Evolutionary conservation across 2,888 invertebrate genomes (phyloP).

Genomic region (Sussaba pulchella): DNA sequence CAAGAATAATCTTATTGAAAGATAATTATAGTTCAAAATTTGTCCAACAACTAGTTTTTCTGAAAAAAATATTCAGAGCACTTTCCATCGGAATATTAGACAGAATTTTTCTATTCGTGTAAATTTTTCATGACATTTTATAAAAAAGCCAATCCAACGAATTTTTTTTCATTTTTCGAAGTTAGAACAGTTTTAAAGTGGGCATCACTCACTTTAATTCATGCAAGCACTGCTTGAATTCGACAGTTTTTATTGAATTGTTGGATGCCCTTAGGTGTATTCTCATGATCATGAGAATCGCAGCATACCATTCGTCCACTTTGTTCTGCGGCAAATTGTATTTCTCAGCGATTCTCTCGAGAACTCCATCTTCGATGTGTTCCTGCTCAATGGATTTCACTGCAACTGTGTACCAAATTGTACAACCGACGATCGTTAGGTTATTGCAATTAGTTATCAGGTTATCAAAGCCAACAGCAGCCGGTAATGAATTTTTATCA

Average conservation of each 20-base stretch:
- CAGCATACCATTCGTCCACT: slow-evolving; percentile 85
- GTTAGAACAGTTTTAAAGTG: not conserved
- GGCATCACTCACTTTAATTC: slow-evolving; percentile 82
- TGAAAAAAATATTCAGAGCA: too few relatives aligned
- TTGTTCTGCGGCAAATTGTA: slow-evolving; percentile 81
- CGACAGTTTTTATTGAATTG: slow-evolving; percentile 84
- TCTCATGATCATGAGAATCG: slow-evolving; percentile 85
- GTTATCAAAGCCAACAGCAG: not conserved
- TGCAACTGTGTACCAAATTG: slow-evolving; percentile 73
- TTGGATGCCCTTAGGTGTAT: slow-evolving; percentile 84
- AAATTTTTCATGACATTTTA: too few relatives aligned
- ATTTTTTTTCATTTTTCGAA: not conserved
- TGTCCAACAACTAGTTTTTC: too few relatives aligned
- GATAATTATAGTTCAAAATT: too few relatives aligned
- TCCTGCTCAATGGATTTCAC: slow-evolving; percentile 81
- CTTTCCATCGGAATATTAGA: too few relatives aligned
- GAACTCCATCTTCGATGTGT: slow-evolving; percentile 79
- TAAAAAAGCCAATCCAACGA: too few relatives aligned
- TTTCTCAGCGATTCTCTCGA: slow-evolving; percentile 80
- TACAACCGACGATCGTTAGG: not conserved
- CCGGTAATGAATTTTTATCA: not conserved
- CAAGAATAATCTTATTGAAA: too few relatives aligned
- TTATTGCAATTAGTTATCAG: not conserved
- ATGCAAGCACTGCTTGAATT: slow-evolving; percentile 84
- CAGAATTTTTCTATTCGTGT: too few relatives aligned